Base-by-base conservation (phyloP, 2,797 vertebrate species). In the Muscicapa striata region DNA sequence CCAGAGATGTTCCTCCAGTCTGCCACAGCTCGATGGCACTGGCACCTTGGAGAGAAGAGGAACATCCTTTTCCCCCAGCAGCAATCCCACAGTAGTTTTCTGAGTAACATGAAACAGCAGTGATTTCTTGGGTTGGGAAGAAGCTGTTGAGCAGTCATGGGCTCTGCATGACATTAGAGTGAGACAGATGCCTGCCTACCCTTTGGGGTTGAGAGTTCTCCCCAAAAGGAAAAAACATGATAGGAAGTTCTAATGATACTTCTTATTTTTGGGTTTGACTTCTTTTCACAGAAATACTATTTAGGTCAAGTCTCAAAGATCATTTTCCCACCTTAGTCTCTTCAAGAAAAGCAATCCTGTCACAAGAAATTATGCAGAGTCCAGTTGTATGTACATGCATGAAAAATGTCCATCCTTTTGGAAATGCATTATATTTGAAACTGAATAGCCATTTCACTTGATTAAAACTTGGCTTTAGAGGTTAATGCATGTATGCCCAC, bases 401-500 rank as follows among this genome's bases (percentile, higher is more conserved):
- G 9, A 14, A 59, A 83, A 84, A 52, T 14, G 61, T 5, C 10
- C 10, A 6, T 8, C 22, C 78, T 68, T 70, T 87, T 14, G 9
- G 8, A 75, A 87, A 16, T 43, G 12, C 3, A 41, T 48, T 68
- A 3, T 32, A 62, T 85, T 73, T 72, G 43, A 91, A 91, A 92
- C 26, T 26, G 23, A 87, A 69, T 30, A 84, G 43, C 38, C 67
- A 45, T 87, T 93, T 90, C 48, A 62, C 46, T 86, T 92, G 48
- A 93, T 62, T 92, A 78, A 89, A 95, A 45, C 17, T 27, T 79
- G 40, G 34, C 52, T 88, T 81, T 68, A 63, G 54, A 94, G 55
- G 84, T 93, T 96, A 95, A 96, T 73, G 84, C 93, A 92, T 51
- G 89, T 61, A 69, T 90, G 94, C 84, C 70, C 59, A 82, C 90